Percentiles rank a stretch among this genome's conserved stretches.
These are phyloP conservation scores for Myotis planiceps DNA, from an alignment of 2,797 vertebrate species.

Conservation along the genomic window DNA sequence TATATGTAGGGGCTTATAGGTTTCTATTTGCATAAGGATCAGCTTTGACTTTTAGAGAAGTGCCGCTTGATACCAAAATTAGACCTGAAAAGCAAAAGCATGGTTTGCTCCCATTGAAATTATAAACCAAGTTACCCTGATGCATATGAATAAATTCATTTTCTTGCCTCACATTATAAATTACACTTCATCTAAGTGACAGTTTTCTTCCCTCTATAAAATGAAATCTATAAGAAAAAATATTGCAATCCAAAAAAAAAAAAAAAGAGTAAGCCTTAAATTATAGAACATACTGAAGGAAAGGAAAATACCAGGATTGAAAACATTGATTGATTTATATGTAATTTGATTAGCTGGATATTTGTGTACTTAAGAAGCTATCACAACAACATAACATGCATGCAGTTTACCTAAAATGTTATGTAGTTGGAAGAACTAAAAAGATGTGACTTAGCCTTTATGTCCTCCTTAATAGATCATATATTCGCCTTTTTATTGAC, in stretches of 20 bases:
- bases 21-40: background rate
- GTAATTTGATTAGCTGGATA: background rate
- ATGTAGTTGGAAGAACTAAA: background rate
- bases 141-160: conserved; percentile 37
- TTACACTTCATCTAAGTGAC: conserved; percentile 41
- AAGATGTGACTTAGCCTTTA: background rate
- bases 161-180: conserved; percentile 50
- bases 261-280: background rate
- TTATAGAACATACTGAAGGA: background rate
- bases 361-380: background rate
- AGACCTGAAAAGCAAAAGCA: background rate
- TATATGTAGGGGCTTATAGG: background rate
- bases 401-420: background rate
- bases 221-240: conserved; percentile 56
- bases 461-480: conserved; percentile 2
- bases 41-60: conserved; percentile 25
- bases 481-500: background rate
- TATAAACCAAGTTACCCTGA: background rate
- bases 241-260: background rate
- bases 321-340: background rate
- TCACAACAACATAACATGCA: background rate
- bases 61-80: background rate
- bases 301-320: conserved; percentile 17
- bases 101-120: conserved; percentile 34
- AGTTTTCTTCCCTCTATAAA: background rate